Evolutionary conservation across 2,797 vertebrate genomes (phyloP).

Genomic region (Brachymystax lenok): DNA sequence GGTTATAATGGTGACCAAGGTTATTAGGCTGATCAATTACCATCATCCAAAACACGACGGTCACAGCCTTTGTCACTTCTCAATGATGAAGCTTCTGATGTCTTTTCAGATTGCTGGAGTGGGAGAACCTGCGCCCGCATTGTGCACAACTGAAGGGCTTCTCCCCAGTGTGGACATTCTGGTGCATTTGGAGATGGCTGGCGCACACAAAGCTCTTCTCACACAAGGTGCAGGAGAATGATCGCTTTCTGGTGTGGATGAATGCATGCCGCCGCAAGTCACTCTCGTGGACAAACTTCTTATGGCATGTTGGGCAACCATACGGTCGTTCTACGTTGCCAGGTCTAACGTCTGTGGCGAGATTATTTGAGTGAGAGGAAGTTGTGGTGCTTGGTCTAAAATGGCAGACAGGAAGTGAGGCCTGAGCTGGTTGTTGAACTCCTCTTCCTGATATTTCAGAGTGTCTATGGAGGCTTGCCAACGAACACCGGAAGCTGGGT

Average conservation of each 20-base stretch:
- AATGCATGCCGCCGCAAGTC: conserved; percentile 60
- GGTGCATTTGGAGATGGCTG: conserved; percentile 62
- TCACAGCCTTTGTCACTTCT: neutral
- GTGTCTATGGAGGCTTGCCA: neutral
- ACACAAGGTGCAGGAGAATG: conserved; percentile 55
- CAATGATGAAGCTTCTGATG: conserved; percentile 62
- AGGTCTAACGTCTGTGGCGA: conserved; percentile 19
- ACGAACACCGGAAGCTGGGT: neutral
- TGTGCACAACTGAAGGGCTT: conserved; percentile 58
- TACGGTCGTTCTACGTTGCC: conserved; percentile 44
- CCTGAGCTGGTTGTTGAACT: neutral
- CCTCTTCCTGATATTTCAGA: neutral
- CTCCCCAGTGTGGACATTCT: conserved; percentile 67
- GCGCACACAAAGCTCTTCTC: conserved; percentile 66
- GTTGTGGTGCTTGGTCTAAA: neutral
- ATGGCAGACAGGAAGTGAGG: neutral
- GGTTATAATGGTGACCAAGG: no score
- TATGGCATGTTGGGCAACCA: conserved; percentile 57
- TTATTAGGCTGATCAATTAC: no score
- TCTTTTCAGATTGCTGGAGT: conserved; percentile 67
- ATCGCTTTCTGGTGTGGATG: conserved; percentile 53
- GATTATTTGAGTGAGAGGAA: neutral
- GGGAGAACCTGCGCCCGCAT: conserved; percentile 59
- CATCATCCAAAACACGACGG: no score
- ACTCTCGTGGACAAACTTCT: conserved; percentile 55